phyloP scores from a whole-genome alignment of 2,797 vertebrate species.

The Bovichtus variegatus region DNA sequence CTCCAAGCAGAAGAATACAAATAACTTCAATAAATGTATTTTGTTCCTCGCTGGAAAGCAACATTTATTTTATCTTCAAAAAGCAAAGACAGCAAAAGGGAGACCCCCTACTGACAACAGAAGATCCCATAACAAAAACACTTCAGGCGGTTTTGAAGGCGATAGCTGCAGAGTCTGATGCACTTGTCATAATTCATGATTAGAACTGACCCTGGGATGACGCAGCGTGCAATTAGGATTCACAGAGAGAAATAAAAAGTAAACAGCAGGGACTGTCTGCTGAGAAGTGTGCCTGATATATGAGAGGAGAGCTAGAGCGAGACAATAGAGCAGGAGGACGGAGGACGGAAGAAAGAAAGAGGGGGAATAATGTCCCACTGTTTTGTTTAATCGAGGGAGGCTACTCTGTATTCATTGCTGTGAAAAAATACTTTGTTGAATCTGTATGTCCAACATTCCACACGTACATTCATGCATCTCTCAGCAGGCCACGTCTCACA shows the following conservation, averaged over 20 bases:
- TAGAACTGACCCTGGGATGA: slow-evolving; percentile 65
- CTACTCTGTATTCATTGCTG: slow-evolving; percentile 54
- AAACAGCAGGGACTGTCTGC: slow-evolving; percentile 68
- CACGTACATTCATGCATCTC: slow-evolving; percentile 39
- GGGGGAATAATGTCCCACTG: slow-evolving; percentile 52
- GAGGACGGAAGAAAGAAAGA: slow-evolving; percentile 48
- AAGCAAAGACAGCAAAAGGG: slow-evolving; percentile 45
- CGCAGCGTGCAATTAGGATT: slow-evolving; percentile 67
- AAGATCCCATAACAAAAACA: slow-evolving; percentile 4
- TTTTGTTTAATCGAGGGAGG: slow-evolving; percentile 51
- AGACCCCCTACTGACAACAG: slow-evolving; percentile 25
- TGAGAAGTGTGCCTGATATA: slow-evolving; percentile 65
- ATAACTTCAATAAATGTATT: slow-evolving; percentile 19
- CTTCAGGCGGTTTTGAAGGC: neutral
- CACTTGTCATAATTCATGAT: slow-evolving; percentile 62
- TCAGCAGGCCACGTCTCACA: slow-evolving; percentile 46
- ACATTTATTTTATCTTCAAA: slow-evolving; percentile 39
- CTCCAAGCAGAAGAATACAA: slow-evolving; percentile 5
- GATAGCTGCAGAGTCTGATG: slow-evolving; percentile 27
- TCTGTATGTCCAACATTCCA: slow-evolving; percentile 35
- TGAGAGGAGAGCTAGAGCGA: slow-evolving; percentile 68
- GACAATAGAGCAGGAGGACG: slow-evolving; percentile 63
- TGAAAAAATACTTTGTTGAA: slow-evolving; percentile 67
- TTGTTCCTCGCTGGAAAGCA: slow-evolving; percentile 6
- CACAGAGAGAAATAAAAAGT: slow-evolving; percentile 72